A percentile compares a stretch with the other conserved stretches of the same genome.
phyloP scores from a whole-genome alignment of 2,888 invertebrate genomes.

The Timandra comae region DNA sequence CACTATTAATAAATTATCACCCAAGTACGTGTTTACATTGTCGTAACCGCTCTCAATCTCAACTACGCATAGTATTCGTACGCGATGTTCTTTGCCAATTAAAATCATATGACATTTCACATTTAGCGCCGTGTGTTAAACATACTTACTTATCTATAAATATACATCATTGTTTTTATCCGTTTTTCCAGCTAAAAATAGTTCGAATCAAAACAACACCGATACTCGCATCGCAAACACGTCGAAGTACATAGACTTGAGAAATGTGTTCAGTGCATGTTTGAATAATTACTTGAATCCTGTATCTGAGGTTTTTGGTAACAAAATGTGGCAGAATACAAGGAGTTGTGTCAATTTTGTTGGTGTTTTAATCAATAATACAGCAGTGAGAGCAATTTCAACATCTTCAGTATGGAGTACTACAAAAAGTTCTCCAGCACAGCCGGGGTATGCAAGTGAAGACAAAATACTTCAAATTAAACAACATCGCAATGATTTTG shows the following conservation, averaged over 20 bases:
- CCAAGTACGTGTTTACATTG: slow-evolving; percentile 27
- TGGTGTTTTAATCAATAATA: slow-evolving; percentile 48
- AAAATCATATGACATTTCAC: slow-evolving; percentile 64
- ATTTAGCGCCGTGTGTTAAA: slow-evolving; percentile 52
- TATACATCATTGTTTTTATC: slow-evolving; percentile 27
- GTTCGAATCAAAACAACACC: slow-evolving; percentile 62
- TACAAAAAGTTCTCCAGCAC: slow-evolving; percentile 50
- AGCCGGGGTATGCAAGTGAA: slow-evolving; percentile 60
- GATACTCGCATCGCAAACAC: slow-evolving; percentile 38
- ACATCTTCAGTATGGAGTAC: slow-evolving; percentile 39
- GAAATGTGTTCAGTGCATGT: slow-evolving; percentile 30
- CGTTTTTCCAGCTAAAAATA: slow-evolving; percentile 71
- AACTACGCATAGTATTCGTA: slow-evolving; percentile 19
- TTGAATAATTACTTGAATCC: slow-evolving; percentile 24
- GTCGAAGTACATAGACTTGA: slow-evolving; percentile 38
- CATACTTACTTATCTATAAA: slow-evolving; percentile 31
- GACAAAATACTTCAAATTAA: slow-evolving; percentile 69
- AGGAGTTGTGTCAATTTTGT: slow-evolving; percentile 52
- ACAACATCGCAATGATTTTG: slow-evolving; percentile 56
- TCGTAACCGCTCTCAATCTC: slow-evolving; percentile 32
- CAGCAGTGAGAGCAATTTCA: slow-evolving; percentile 43
- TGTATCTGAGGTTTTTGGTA: slow-evolving; percentile 33
- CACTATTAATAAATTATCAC: neutral
- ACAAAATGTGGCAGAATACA: slow-evolving; percentile 64
- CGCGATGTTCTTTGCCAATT: slow-evolving; percentile 44